These are phyloP conservation scores for Calephelis nemesis DNA, from an alignment of 1,140 invertebrate genomes.

Conservation along the genomic window DNA sequence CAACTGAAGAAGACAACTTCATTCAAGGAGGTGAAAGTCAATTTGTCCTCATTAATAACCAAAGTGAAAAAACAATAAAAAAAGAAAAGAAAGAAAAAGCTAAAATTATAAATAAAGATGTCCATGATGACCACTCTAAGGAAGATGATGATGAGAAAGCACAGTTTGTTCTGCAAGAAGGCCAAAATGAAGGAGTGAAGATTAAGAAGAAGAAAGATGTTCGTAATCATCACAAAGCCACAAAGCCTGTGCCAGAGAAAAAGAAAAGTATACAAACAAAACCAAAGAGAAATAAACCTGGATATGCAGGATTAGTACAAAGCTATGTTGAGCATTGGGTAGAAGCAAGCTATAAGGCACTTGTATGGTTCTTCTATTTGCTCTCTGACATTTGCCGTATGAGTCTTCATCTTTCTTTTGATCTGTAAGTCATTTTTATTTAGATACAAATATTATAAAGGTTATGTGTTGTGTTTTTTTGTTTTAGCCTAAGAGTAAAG, in stretches of 20 bases:
- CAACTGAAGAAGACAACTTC: slow-evolving; percentile 66
- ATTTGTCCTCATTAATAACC: slow-evolving; percentile 70
- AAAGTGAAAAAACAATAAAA: slow-evolving; percentile 54
- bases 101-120: slow-evolving; percentile 50
- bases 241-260: slow-evolving; percentile 73
- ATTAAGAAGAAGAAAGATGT: slow-evolving; percentile 73
- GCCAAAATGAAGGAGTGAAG: slow-evolving; percentile 52
- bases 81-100: slow-evolving; percentile 63
- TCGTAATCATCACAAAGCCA: slow-evolving; percentile 67
- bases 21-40: slow-evolving; percentile 61
- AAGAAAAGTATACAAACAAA: slow-evolving; percentile 66
- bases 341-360: slow-evolving; percentile 82
- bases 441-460: neutral
- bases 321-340: slow-evolving; percentile 84
- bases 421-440: slow-evolving; percentile 82
- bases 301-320: slow-evolving; percentile 76
- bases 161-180: slow-evolving; percentile 60
- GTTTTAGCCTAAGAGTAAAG: no score
- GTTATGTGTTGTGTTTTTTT: no score
- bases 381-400: slow-evolving; percentile 88
- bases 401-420: slow-evolving; percentile 86
- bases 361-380: slow-evolving; percentile 88
- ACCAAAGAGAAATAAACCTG: slow-evolving; percentile 67
- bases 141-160: slow-evolving; percentile 54
- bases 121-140: slow-evolving; percentile 47